phyloP scores from a whole-genome alignment of 2,888 invertebrate genomes.

The Calameuta filiformis region DNA sequence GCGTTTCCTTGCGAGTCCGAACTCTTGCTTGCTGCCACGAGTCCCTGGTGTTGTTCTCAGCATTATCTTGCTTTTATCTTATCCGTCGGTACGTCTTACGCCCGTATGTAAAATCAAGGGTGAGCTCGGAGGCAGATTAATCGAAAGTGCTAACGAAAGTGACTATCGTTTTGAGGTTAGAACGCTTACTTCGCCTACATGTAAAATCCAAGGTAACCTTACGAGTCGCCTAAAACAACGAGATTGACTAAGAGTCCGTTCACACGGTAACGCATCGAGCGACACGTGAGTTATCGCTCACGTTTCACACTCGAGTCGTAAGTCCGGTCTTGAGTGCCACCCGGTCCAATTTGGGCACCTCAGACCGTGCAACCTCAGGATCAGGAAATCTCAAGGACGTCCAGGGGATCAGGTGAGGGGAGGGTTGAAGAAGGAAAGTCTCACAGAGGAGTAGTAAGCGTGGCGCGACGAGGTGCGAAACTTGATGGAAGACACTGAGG shows the following conservation, averaged over 20 bases:
- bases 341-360: background rate
- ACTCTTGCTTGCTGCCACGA: background rate
- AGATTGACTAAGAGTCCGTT: background rate
- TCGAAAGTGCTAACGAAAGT: background rate
- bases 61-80: background rate
- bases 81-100: background rate
- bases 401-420: background rate
- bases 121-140: background rate
- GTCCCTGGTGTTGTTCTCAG: background rate
- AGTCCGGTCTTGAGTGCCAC: background rate
- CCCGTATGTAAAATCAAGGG: background rate
- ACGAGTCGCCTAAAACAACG: background rate
- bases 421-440: background rate
- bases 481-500: slow-evolving; percentile 44
- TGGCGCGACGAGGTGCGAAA: background rate
- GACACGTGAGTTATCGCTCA: background rate
- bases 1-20: background rate
- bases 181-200: background rate
- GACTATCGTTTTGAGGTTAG: background rate
- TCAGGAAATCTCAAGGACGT: background rate
- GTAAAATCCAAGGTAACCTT: background rate
- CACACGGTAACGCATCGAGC: background rate
- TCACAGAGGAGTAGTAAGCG: background rate
- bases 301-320: background rate
- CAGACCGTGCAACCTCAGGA: background rate